Conservation (phyloP, 2,113 vertebrate genomes). For the Calidris pygmaea region DNA sequence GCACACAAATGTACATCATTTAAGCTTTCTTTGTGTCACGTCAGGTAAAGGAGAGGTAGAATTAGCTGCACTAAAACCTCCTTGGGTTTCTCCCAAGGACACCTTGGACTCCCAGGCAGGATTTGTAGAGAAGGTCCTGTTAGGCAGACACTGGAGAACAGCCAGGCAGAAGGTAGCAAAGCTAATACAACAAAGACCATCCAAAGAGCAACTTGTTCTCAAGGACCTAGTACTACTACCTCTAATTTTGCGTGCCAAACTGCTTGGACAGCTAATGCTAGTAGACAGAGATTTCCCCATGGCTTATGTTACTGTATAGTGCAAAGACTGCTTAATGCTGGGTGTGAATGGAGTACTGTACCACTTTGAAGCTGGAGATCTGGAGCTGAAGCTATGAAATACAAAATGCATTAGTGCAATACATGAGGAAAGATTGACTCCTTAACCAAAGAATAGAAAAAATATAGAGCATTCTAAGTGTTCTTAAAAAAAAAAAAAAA, state of each 20-base stretch:
- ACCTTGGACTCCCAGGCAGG: neutral
- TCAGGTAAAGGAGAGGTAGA: slow-evolving; percentile 48
- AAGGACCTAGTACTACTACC: neutral
- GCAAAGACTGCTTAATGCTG: neutral
- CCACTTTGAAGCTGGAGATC: neutral
- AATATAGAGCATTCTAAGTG: neutral
- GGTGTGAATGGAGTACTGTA: neutral
- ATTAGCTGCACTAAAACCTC: neutral
- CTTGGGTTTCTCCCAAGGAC: neutral
- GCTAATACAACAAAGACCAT: neutral
- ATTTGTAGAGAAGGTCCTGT: neutral
- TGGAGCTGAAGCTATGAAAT: slow-evolving; percentile 23
- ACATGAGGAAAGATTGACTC: slow-evolving; percentile 12
- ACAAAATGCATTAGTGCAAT: slow-evolving; percentile 57
- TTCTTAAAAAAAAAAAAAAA: neutral
- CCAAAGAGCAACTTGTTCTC: neutral
- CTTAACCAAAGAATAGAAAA: slow-evolving; percentile 31
- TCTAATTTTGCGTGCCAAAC: neutral
- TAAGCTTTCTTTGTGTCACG: neutral
- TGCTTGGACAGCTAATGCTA: neutral
- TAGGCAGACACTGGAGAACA: neutral
- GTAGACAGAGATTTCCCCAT: neutral
- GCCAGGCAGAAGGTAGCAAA: neutral
- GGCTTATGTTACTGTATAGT: slow-evolving; percentile 5
- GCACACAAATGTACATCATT: neutral